Evolutionary conservation across 1,140 invertebrate species (phyloP).

Genomic region (Aphaenogaster floridana): DNA sequence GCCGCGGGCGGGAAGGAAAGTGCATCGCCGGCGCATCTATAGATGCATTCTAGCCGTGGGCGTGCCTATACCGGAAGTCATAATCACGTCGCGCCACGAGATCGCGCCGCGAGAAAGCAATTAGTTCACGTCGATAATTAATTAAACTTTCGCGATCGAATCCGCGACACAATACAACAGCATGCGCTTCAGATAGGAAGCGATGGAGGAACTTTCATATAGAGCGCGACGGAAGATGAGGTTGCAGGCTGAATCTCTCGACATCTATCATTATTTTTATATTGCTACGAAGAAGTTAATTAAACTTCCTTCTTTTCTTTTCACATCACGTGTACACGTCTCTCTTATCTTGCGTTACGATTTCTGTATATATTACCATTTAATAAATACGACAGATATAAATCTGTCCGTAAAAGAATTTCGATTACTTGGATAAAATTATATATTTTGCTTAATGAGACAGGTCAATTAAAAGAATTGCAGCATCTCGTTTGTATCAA

Average conservation of each 20-base stretch:
- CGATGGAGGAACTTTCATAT: conserved; percentile 43
- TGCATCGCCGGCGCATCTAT: conserved; percentile 41
- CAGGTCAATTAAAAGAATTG: not conserved
- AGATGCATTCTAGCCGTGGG: conserved; percentile 38
- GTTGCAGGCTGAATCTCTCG: conserved; percentile 23
- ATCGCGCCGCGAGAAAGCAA: conserved; percentile 60
- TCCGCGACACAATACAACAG: conserved; percentile 51
- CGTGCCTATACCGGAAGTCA: conserved; percentile 52
- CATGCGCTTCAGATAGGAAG: not conserved
- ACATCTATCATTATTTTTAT: conserved; percentile 55
- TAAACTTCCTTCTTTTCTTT: conserved; percentile 30
- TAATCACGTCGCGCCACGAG: conserved; percentile 46
- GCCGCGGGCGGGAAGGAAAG: conserved; percentile 49
- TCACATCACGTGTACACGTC: not conserved
- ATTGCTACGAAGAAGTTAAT: conserved; percentile 19
- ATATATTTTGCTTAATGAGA: not conserved
- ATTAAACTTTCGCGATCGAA: conserved; percentile 73
- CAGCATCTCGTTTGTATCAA: not conserved
- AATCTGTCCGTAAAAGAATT: not conserved
- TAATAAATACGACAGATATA: not conserved
- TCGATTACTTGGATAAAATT: not conserved
- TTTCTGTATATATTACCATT: not conserved
- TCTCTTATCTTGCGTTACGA: not conserved
- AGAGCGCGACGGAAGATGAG: conserved; percentile 10
- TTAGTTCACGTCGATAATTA: conserved; percentile 73